Conservation (phyloP, 2,113 vertebrate species). For the Sebastes fasciatus region DNA sequence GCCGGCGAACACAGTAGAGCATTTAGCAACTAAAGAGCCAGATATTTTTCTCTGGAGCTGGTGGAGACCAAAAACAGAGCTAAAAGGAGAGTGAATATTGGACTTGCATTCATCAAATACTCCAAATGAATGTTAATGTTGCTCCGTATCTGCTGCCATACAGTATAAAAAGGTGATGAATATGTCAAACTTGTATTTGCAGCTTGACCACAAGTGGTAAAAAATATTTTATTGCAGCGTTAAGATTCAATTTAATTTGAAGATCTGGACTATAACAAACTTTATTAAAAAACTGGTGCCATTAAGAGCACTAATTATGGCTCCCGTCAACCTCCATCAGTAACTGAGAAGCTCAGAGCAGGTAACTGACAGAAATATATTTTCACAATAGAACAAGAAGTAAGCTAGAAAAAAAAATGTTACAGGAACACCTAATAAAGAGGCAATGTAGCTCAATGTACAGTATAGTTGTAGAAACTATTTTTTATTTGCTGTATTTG, state of each 20-base stretch:
- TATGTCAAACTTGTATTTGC: background rate
- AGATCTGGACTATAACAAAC: background rate
- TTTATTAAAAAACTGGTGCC: background rate
- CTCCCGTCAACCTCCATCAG: background rate
- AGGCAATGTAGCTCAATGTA: background rate
- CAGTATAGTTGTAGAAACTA: background rate
- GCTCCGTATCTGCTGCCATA: background rate
- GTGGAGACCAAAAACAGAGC: background rate
- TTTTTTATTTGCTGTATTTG: background rate
- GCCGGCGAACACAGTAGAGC: background rate
- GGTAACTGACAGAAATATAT: background rate
- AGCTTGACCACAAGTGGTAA: background rate
- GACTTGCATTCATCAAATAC: background rate
- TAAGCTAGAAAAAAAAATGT: background rate
- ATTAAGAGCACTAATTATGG: background rate
- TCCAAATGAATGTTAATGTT: background rate
- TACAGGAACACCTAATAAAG: background rate
- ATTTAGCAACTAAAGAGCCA: too few relatives aligned
- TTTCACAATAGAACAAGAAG: background rate
- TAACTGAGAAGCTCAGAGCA: background rate
- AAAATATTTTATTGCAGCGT: background rate
- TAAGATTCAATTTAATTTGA: background rate
- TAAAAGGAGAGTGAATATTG: background rate
- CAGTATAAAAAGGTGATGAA: background rate
- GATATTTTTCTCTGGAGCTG: background rate